Evolutionary conservation across 2,797 vertebrate species (phyloP), one percentile per base, ranked within the genome.

Genomic region (Phaenicophaeus curvirostris): DNA sequence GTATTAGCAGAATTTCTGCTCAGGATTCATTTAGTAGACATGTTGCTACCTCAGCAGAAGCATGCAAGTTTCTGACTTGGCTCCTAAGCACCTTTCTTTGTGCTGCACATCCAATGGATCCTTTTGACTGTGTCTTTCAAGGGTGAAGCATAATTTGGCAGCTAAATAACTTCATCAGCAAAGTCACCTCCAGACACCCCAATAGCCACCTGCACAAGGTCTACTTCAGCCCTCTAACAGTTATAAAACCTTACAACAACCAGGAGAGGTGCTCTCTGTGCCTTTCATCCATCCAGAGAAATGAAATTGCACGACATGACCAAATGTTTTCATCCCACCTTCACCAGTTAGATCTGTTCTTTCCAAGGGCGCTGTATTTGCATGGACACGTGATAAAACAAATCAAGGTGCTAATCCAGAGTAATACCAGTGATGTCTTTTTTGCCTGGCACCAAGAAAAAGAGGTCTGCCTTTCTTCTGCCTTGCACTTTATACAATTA

Each of bases 1-100:
- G 96, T 72, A 96, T n/a, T 84, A 84, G 51, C 94, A 96, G 89
- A 57, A 13, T 88, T 77, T 67, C 75, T 84, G 59, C 69, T 79
- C 8, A 0, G 44, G 35, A 35, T 80, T 83, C 23, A 2, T 78
- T 84, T 31, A 31, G 66, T 2, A 73, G 67, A 78, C 88, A 25
- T 8, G 23, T 21, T 91, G 83, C 55, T 80, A 21, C 30, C 44
- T 94, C 83, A 71, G 42, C 68, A 68, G 57, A 81, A 79, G 41
- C 1, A 0, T 25, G 13, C 7, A 8, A 30, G 24, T 63, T 69
- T 39, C 87, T 76, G 83, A 28, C 82, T 81, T 66, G 48, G 30
- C 28, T 90, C 21, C n/a, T 18, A 44, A 31, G 48, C 3, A 0
- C 41, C 33, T 85, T 51, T 67, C 39, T 74, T 82, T 33, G 17